Conservation (phyloP, 1,140 invertebrate genomes). For the Zaprionus nigranus region DNA sequence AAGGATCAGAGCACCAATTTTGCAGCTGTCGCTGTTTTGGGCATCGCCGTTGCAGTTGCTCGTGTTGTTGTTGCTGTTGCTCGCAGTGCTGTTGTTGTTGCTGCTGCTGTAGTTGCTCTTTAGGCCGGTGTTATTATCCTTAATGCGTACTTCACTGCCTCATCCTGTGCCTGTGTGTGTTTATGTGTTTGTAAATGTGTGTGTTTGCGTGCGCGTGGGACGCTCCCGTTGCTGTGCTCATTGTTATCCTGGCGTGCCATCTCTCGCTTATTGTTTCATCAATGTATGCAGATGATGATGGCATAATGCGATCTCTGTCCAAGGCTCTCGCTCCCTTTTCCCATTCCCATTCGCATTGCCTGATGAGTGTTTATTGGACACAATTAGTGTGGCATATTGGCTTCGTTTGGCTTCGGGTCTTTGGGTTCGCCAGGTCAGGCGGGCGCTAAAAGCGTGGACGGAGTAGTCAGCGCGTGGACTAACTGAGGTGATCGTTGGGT, state of each 20-base stretch:
- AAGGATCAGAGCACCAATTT: constrained; percentile 83
- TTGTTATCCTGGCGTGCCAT: constrained; percentile 80
- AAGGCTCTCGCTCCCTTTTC: constrained; percentile 42
- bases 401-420: constrained; percentile 54
- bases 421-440: constrained; percentile 38
- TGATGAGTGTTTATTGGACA: constrained; percentile 78
- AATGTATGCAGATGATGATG: constrained; percentile 81
- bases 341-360: constrained; percentile 24
- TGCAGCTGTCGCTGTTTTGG: constrained; percentile 83
- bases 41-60: constrained; percentile 49
- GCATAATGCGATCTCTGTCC: constrained; percentile 68
- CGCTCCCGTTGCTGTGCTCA: constrained; percentile 43
- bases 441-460: constrained; percentile 61
- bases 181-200: constrained; percentile 52
- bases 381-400: constrained; percentile 82
- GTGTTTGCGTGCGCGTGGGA: constrained; percentile 70
- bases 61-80: constrained; percentile 24
- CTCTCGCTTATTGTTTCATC: constrained; percentile 80
- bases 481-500: constrained; percentile 40
- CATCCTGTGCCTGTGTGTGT: constrained; percentile 74
- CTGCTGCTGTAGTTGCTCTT: constrained; percentile 66
- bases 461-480: constrained; percentile 49
- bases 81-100: constrained; percentile 38
- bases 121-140: constrained; percentile 82
- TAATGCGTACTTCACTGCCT: constrained; percentile 81